A percentile compares a stretch with the other conserved stretches of the same genome.
These are phyloP conservation scores for Cremastinae sp. DNA, from an alignment of 2,888 invertebrate species.

Conservation along the genomic window DNA sequence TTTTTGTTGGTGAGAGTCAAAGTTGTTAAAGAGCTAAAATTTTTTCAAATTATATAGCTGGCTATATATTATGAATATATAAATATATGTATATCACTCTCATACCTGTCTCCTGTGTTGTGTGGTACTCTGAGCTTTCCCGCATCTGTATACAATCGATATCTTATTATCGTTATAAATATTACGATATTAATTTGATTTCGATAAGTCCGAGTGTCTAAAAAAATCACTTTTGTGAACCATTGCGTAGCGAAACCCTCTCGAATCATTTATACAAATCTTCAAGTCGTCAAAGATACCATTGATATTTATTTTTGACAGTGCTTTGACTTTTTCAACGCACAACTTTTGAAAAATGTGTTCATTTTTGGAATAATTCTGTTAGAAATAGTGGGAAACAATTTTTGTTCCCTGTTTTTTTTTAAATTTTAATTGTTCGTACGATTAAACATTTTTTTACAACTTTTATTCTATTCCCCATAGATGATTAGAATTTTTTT, in stretches of 20 bases:
- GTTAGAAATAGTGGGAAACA: slow-evolving; percentile 16
- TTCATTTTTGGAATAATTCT: slow-evolving; percentile 52
- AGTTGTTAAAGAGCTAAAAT: not conserved
- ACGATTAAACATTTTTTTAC: slow-evolving; percentile 16
- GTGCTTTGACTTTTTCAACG: slow-evolving; percentile 55
- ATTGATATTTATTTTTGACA: slow-evolving; percentile 36
- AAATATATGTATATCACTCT: slow-evolving; percentile 33
- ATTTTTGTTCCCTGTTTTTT: slow-evolving; percentile 17
- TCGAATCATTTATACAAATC: slow-evolving; percentile 44
- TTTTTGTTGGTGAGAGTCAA: slow-evolving; percentile 3
- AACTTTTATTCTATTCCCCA: slow-evolving; percentile 26
- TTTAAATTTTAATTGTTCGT: slow-evolving; percentile 7
- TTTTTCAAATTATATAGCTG: slow-evolving; percentile 9
- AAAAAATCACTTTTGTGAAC: slow-evolving; percentile 74
- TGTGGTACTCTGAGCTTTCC: slow-evolving; percentile 71
- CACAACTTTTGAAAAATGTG: too few species aligned
- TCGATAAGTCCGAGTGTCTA: slow-evolving; percentile 61
- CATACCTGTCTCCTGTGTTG: slow-evolving; percentile 66
- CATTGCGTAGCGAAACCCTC: slow-evolving; percentile 78
- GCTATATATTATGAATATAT: slow-evolving; percentile 25
- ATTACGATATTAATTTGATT: slow-evolving; percentile 53
- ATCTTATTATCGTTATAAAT: slow-evolving; percentile 11
- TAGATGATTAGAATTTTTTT: slow-evolving; percentile 35
- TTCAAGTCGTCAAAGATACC: slow-evolving; percentile 27
- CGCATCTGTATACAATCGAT: slow-evolving; percentile 66